Base-by-base conservation (phyloP, 2,888 invertebrate genomes). In the Hemithea aestivaria region DNA sequence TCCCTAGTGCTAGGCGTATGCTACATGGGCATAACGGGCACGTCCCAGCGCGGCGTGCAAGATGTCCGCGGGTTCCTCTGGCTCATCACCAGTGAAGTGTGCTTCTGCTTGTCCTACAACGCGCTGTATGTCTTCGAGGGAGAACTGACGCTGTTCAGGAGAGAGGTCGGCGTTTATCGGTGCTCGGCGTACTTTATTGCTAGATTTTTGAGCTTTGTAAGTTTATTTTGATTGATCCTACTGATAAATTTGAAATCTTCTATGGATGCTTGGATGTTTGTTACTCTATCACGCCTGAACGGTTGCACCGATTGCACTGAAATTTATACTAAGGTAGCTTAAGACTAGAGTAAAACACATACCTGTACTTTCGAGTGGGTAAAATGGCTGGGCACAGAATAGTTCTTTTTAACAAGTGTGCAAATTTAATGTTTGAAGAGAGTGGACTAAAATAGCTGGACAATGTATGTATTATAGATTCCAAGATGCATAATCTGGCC, bases 41-140 rank as follows among this genome's bases (percentile, higher is more conserved):
- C 68, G 1, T 87, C 79, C 0, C 89, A 89, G 49, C 62, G 65
- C 0, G 89, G 89, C 0, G 66, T 88, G 1, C 88, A 88, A 48
- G 79, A 84, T 43, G 53, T 83, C 2, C 62, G 82, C 8, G 89
- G 89, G 0, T 73, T 85, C 22, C 70, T 89, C 6, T 89, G 89
- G 81, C 58, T 89, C 24, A 60, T 87, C 36, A 80, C 76, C 34
- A 81, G 88, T n/a, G 89, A 89, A 44, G 70, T 88, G 0, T 72
- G 76, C 26, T 89, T 88, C 57, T 72, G 73, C 0, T 43, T 84
- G 1, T 73, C 88, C 1, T 89, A 89, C 53, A 72, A 72, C 8
- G 81, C 87, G 0, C 60, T 89, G 22, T 85, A 78, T 30, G 73
- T 75, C 5, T 82, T 89, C 32, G 74, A 82, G 7, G 40, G 52